Conservation (phyloP, 2,113 vertebrate species). For the Chaetorhynchus papuensis region DNA sequence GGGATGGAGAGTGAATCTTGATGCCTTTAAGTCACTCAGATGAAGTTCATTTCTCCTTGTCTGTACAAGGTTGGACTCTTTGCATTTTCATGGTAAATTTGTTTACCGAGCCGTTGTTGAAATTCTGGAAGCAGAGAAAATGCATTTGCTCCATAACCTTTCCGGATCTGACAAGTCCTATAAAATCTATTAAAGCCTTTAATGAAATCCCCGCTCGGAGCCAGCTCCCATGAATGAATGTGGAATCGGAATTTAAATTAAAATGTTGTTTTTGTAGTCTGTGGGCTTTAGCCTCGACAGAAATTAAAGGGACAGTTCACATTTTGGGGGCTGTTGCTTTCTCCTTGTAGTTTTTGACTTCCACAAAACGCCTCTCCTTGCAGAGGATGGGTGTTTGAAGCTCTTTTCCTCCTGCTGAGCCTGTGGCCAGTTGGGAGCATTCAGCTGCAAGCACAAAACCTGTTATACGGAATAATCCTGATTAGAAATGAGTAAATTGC, state of each 20-base stretch:
- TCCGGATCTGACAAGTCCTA: slow-evolving; percentile 70
- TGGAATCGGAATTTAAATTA: slow-evolving; percentile 73
- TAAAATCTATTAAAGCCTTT: slow-evolving; percentile 77
- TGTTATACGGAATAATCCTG: neutral
- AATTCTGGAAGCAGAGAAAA: slow-evolving; percentile 74
- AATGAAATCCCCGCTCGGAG: slow-evolving; percentile 71
- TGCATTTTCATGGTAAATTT: slow-evolving; percentile 68
- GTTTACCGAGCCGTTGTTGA: slow-evolving; percentile 63
- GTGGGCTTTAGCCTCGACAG: slow-evolving; percentile 41
- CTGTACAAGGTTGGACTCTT: slow-evolving; percentile 15
- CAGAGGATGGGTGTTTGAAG: neutral
- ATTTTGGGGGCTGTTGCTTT: neutral
- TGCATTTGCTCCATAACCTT: slow-evolving; percentile 72
- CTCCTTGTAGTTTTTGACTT: neutral
- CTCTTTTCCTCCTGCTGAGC: neutral
- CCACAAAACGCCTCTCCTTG: neutral
- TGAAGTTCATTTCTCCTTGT: slow-evolving; percentile 48
- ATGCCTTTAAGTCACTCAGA: slow-evolving; percentile 4
- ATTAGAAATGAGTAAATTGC: slow-evolving; percentile 19
- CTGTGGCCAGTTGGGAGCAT: neutral
- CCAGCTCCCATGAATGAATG: slow-evolving; percentile 67
- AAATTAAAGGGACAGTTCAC: slow-evolving; percentile 54
- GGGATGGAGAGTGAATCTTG: neutral
- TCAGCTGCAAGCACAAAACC: neutral
- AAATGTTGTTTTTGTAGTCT: slow-evolving; percentile 68